Conservation (phyloP, 2,888 invertebrate species). For the Herminia tarsipennalis region DNA sequence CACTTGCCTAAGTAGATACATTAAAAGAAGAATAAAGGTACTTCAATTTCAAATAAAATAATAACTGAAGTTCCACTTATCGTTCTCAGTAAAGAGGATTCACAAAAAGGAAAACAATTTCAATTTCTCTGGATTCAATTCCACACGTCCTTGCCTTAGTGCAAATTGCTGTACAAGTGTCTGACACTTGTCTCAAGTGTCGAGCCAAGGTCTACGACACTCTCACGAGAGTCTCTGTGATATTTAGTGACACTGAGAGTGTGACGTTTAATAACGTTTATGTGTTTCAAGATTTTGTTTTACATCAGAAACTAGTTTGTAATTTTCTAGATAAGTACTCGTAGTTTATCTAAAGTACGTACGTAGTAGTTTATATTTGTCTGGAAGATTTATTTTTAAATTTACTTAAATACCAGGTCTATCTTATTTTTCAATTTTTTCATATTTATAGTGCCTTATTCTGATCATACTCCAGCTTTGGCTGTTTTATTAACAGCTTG, state of each 20-base stretch:
- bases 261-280: conserved; percentile 32
- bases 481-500: too few species aligned
- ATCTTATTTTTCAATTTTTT: too few species aligned
- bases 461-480: too few species aligned
- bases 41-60: neutral
- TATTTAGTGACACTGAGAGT: conserved; percentile 35
- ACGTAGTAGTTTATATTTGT: too few species aligned
- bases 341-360: neutral
- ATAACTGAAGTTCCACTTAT: too few species aligned
- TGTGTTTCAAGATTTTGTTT: neutral
- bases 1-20: too few species aligned
- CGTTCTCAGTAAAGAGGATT: neutral
- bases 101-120: conserved; percentile 27
- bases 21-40: too few species aligned
- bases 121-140: conserved; percentile 33
- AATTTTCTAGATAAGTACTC: neutral
- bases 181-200: conserved; percentile 23
- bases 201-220: conserved; percentile 26
- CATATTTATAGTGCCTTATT: too few species aligned
- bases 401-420: too few species aligned
- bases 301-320: too few species aligned
- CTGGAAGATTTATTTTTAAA: too few species aligned
- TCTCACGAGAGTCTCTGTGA: conserved; percentile 22
- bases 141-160: conserved; percentile 26
- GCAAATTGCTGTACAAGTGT: conserved; percentile 39